Evolutionary conservation across 2,797 vertebrate species (phyloP).

Genomic region (Enteromius anoplus): DNA sequence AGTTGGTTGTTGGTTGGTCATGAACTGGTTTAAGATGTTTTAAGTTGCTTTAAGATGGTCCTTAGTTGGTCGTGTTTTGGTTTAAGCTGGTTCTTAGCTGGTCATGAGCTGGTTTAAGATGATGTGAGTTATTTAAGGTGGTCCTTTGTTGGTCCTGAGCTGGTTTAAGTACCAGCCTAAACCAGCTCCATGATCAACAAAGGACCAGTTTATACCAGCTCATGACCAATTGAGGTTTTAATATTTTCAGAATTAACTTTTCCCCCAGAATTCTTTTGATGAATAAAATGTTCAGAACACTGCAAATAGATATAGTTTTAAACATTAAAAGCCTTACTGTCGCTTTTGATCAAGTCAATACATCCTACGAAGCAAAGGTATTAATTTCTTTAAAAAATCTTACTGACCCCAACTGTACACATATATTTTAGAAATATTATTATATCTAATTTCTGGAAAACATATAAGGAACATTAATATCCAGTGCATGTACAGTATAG

Average conservation of each 20-base stretch:
- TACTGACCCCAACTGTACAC: neutral
- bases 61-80: too few species aligned
- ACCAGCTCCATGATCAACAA: neutral
- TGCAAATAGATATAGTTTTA: neutral
- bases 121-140: too few species aligned
- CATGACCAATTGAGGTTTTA: neutral
- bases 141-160: too few species aligned
- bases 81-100: too few species aligned
- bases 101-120: too few species aligned
- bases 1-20: too few species aligned
- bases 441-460: neutral
- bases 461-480: neutral
- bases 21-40: too few species aligned
- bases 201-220: neutral
- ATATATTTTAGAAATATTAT: neutral
- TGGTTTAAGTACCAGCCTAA: too few species aligned
- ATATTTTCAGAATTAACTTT: neutral
- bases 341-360: neutral
- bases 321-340: neutral
- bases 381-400: neutral
- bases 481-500: neutral
- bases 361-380: neutral
- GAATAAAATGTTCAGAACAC: neutral
- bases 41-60: too few species aligned
- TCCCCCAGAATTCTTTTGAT: neutral